Percentiles rank a stretch among this genome's conserved stretches.
Conservation (phyloP, 2,888 invertebrate genomes). For the Latrodectus elegans region DNA sequence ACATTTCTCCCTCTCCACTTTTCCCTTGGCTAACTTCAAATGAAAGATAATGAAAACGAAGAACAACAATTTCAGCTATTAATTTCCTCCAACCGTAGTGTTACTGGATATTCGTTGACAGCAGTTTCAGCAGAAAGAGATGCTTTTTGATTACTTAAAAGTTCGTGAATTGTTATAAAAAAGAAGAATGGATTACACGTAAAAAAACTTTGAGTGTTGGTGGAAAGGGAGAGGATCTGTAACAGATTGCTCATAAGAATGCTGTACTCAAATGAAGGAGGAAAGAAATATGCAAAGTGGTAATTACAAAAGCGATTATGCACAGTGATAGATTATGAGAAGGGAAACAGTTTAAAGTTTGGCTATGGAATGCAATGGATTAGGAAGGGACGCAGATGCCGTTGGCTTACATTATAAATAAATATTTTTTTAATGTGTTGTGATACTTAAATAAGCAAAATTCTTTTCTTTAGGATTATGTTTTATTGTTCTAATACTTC, state of each 20-base stretch:
- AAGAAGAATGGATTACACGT: slow-evolving; percentile 15
- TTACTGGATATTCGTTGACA: slow-evolving; percentile 2
- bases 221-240: slow-evolving; percentile 6
- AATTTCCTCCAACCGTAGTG: slow-evolving; percentile 1
- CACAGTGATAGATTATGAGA: slow-evolving; percentile 59
- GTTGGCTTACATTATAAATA: slow-evolving; percentile 20
- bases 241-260: slow-evolving; percentile 62
- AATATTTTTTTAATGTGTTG: slow-evolving; percentile 22
- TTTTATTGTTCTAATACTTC: neutral
- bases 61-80: slow-evolving; percentile 28
- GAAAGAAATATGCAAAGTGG: slow-evolving; percentile 62
- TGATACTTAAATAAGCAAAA: slow-evolving; percentile 54
- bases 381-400: slow-evolving; percentile 18
- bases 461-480: slow-evolving; percentile 24
- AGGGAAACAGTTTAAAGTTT: slow-evolving; percentile 15
- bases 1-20: neutral
- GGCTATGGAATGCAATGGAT: slow-evolving; percentile 31
- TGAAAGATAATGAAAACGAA: slow-evolving; percentile 53
- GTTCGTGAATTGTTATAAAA: slow-evolving; percentile 10
- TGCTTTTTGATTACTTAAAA: slow-evolving; percentile 51
- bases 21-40: neutral
- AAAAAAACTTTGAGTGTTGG: neutral
- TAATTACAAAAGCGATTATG: slow-evolving; percentile 59
- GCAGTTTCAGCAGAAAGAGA: slow-evolving; percentile 17
- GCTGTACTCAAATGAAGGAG: slow-evolving; percentile 10